Base-by-base conservation (phyloP, 2,113 vertebrate species). In the Limanda limanda region DNA sequence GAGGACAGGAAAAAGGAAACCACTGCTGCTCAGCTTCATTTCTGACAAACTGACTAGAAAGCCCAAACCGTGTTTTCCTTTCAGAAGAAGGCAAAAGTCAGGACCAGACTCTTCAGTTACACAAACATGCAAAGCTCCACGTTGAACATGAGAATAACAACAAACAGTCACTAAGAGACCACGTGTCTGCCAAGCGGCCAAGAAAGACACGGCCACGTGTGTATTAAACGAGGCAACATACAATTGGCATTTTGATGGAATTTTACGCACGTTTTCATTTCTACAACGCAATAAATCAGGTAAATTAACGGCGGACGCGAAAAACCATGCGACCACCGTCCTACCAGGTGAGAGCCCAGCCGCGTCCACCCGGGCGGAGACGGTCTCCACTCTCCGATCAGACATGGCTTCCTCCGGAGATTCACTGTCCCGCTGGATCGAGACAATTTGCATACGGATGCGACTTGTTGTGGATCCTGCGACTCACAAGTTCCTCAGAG, bases 311-410 rank as follows among this genome's bases (percentile, higher is more conserved):
- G 23, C 20, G 8, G 27, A 66, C 21, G 27, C 7, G 11, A 15
- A 7, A 20, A 68, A 61, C 69, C 91, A 86, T 85, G 61, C 68
- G 40, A 6, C 81, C 82, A 45, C 76, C 20, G 82, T 94, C 96
- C 96, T 96, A 97, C 97, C 97, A 89, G 96, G 93, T 84, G 96
- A 92, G 58, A 96, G 96, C 78, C 91, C 89, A 67, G 92, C 91
- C 60, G 95, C 94, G 72, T 97, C 96, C 95, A 97, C 95, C 69
- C 93, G 95, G 18, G 92, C 95, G 3, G 96, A 97, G 78, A 96
- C 90, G 93, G 95, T 96, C 64, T 95, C 94, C 92, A 95, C 94
- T 80, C 94, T 89, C 17, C 18, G 47, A 5, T 51, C 47, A 15
- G 14, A 5, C 47, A 51, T 51, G 47, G 47, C 18, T 51, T 51